phyloP scores from a whole-genome alignment of 2,113 vertebrate genomes.

The Axis porcinus region DNA sequence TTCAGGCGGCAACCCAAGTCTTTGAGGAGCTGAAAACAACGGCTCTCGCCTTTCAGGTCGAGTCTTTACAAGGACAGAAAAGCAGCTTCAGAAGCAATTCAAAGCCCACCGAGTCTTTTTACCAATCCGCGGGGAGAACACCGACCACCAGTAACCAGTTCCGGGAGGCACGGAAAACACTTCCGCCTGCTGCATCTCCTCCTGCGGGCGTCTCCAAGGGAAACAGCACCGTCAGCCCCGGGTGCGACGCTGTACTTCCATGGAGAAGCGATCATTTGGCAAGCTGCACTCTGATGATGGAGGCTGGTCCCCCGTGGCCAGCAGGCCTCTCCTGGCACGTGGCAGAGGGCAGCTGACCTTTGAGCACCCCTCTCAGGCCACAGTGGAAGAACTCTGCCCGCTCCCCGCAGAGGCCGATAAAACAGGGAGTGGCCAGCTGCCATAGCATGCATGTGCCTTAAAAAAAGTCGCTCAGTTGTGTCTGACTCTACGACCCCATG shows the following conservation, averaged over 20 bases:
- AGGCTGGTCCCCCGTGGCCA: not conserved
- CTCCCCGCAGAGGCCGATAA: not conserved
- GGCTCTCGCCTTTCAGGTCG: not conserved
- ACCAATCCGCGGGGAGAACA: not conserved
- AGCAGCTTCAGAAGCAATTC: not conserved
- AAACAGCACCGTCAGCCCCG: not conserved
- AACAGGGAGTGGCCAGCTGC: too few species aligned
- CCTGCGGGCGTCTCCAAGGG: not conserved
- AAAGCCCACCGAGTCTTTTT: not conserved
- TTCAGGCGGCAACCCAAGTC: not conserved
- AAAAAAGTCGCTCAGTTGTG: not conserved
- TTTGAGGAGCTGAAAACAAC: not conserved
- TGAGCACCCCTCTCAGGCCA: not conserved
- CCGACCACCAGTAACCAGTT: rapidly evolving
- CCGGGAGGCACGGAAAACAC: not conserved
- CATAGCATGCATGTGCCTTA: not conserved
- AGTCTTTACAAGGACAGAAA: not conserved
- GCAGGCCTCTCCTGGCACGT: not conserved
- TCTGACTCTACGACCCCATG: not conserved
- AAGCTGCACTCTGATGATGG: not conserved
- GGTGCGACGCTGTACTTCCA: not conserved
- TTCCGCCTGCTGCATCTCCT: not conserved
- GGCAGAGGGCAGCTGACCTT: not conserved
- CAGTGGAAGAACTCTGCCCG: not conserved
- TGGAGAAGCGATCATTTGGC: not conserved